Evolutionary conservation across 2,888 invertebrate genomes (phyloP).

Genomic region (Notocelia uddmanniana): DNA sequence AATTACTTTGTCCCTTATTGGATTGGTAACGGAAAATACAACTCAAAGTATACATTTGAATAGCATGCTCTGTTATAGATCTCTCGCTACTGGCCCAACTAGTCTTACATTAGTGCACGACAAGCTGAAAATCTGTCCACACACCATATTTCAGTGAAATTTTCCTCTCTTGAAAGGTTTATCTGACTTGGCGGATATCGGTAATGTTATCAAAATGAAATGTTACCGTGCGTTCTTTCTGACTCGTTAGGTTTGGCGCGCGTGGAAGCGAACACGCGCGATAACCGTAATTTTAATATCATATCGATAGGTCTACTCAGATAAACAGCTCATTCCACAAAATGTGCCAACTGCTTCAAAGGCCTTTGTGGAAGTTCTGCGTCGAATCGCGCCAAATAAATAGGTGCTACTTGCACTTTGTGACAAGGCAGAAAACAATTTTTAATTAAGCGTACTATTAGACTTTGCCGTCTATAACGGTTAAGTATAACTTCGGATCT

Average conservation of each 20-base stretch:
- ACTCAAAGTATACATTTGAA: too few relatives aligned
- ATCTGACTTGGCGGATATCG: too few relatives aligned
- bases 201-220: too few relatives aligned
- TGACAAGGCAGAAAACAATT: background rate
- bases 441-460: background rate
- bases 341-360: conserved; percentile 14
- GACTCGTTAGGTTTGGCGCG: background rate
- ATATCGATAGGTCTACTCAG: background rate
- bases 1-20: too few relatives aligned
- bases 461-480: too few relatives aligned
- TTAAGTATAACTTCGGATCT: too few relatives aligned
- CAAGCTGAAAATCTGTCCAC: conserved; percentile 2
- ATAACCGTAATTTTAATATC: background rate
- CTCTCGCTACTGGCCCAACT: too few relatives aligned
- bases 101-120: background rate
- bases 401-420: conserved; percentile 5
- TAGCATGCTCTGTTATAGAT: too few relatives aligned
- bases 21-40: too few relatives aligned
- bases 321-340: conserved; percentile 1
- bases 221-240: background rate
- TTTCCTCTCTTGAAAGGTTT: too few relatives aligned
- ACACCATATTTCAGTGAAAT: too few relatives aligned
- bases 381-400: conserved; percentile 8
- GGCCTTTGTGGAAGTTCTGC: conserved; percentile 9
- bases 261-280: background rate